Base-by-base conservation (phyloP, 2,113 vertebrate species). In the Chrysemys picta region DNA sequence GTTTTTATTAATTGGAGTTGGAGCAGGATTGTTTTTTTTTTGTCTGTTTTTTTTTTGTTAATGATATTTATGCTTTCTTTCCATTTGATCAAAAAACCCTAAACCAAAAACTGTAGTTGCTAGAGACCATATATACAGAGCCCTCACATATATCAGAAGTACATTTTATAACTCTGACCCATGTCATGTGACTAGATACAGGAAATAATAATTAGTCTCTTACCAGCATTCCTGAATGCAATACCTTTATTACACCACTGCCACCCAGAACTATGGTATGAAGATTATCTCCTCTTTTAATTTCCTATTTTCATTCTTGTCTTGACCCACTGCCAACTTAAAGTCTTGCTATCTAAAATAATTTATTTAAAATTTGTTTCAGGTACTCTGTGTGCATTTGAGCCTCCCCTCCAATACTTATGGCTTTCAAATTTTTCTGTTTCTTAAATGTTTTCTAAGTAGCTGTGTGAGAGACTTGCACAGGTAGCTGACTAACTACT, bases 181-280 rank as follows among this genome's bases (percentile, higher is more conserved):
- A 4, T 83, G 80, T 83, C 62, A 87, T 81, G 57, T 83, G 87
- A 86, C 72, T 53, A 11, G 0, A 13, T 53, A 53, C 1, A 1
- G 72, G 87, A 87, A 84, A 47, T 42, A 22, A 14, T 4, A 35
- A 45, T 89, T 12, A 31, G 82, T 89, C 85, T 31, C 72, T 29
- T 22, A 21, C 16, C 14, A 88, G 89, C 52, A 35, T 24, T 62
- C 27, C 79, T 42, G 38, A 24, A 54, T 9, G 85, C 93, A 94
- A 94, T 88, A 91, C 81, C 85, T 88, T 75, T 80, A 79, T 95
- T 89, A 96, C 75, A 82, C 96, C 95, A 94, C 72, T 0, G 1
- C 11, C 83, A 79, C 78, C 93, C 90, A 78, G 79, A 29, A 50
- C 1, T 42, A 69, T 59, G 53, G 84, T 92, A 53, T 65, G 22